Evolutionary conservation across 92 coral and sea anemone genomes (phyloP).

Genomic region (Anthopleura xanthogrammica): DNA sequence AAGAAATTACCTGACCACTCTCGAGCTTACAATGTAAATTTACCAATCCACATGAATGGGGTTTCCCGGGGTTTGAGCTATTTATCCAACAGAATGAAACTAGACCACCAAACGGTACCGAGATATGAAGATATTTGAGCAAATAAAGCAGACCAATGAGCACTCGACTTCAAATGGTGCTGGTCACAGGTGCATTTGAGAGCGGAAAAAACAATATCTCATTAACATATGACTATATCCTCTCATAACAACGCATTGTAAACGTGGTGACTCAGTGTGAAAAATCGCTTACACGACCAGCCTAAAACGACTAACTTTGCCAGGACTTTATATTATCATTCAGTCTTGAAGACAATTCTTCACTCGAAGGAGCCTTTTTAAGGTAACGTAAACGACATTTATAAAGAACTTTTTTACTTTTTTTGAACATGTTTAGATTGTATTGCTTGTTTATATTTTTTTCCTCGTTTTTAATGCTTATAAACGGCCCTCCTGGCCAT

Average conservation of each 20-base stretch:
- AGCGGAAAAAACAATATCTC: conserved; percentile 2
- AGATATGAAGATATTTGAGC: not conserved
- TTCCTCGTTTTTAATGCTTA: no score
- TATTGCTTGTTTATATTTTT: no score
- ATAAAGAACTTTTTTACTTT: no score
- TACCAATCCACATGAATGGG: not conserved
- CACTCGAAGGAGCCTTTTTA: no score
- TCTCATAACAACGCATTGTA: conserved; percentile 2
- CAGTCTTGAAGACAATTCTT: not conserved
- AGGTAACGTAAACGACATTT: no score
- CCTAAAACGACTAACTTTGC: no score
- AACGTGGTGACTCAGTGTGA: not conserved
- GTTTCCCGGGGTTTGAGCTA: no score
- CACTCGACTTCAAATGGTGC: not conserved
- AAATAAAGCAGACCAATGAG: not conserved
- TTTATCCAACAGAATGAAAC: not conserved
- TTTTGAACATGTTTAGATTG: no score
- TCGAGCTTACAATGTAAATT: not conserved
- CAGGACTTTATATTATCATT: not conserved
- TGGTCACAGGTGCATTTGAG: not conserved
- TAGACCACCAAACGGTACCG: not conserved
- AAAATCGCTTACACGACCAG: not conserved
- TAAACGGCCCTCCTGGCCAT: no score
- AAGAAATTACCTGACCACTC: no score
- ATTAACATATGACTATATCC: not conserved